Percentiles rank a stretch among this genome's conserved stretches.
phyloP scores from a whole-genome alignment of 2,113 vertebrate species.

The Microtus ochrogaster region DNA sequence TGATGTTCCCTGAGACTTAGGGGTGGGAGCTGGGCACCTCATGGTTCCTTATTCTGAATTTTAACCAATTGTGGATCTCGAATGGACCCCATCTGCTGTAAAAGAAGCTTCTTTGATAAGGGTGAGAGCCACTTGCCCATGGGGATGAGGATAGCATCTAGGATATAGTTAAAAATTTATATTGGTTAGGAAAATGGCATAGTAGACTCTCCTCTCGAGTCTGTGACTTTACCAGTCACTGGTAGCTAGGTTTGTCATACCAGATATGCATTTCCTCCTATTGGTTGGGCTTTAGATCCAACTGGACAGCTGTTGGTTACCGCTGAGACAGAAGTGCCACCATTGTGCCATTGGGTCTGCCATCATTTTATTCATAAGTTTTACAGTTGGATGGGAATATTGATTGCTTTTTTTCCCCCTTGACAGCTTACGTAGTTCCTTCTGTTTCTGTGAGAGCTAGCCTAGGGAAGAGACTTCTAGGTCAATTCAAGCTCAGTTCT shows the following conservation, averaged over 20 bases:
- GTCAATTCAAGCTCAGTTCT: neutral
- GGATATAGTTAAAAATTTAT: neutral
- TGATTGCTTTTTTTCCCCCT: neutral
- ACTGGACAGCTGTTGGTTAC: neutral
- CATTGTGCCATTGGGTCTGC: neutral
- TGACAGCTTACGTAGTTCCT: neutral
- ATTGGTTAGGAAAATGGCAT: neutral
- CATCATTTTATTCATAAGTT: neutral
- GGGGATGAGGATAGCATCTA: neutral
- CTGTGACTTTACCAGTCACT: neutral
- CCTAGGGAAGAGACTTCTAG: neutral
- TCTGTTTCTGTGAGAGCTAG: neutral
- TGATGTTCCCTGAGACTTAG: neutral
- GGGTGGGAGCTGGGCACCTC: neutral
- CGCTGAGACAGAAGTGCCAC: neutral
- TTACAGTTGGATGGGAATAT: neutral
- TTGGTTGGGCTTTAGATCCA: neutral
- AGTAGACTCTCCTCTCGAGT: neutral
- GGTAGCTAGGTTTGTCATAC: neutral
- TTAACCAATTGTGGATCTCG: neutral
- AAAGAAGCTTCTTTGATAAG: neutral
- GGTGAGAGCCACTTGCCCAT: neutral
- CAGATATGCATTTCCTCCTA: neutral
- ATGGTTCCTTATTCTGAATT: neutral
- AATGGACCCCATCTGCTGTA: neutral